A percentile compares a stretch with the other conserved stretches of the same genome.
These are phyloP conservation scores for Xanthia togata DNA, from an alignment of 2,888 invertebrate genomes.

Conservation along the genomic window DNA sequence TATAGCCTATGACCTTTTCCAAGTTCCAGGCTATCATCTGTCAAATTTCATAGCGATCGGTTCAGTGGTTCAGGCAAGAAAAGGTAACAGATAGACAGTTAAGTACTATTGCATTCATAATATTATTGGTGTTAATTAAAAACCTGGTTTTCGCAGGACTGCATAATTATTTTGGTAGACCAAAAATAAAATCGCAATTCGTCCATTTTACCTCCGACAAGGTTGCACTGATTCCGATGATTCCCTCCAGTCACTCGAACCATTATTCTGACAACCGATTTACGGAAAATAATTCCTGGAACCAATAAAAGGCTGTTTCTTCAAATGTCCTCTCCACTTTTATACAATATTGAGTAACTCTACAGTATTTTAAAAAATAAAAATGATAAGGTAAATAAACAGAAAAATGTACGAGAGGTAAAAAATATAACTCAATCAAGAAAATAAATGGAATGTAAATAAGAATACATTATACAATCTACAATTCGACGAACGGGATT, in stretches of 20 bases:
- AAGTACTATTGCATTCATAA: not conserved
- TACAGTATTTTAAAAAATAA: not conserved
- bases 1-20: not conserved
- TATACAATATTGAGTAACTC: not conserved
- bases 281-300: not conserved
- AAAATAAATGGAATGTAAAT: slow-evolving; percentile 18
- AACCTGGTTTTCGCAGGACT: not conserved
- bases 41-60: not conserved
- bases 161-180: not conserved
- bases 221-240: not conserved
- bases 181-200: not conserved
- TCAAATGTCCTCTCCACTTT: not conserved
- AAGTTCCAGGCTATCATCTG: not conserved
- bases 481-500: slow-evolving; percentile 27
- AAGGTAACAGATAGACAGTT: not conserved
- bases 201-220: not conserved
- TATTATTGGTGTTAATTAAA: not conserved
- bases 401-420: not conserved
- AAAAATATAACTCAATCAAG: slow-evolving; percentile 3
- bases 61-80: not conserved
- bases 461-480: slow-evolving; percentile 20
- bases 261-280: slow-evolving; percentile 29
- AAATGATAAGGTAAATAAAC: not conserved
- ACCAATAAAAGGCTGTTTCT: not conserved
- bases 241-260: not conserved